Base-by-base conservation (phyloP, 2,888 invertebrate genomes). In the Melanotus villosus region DNA sequence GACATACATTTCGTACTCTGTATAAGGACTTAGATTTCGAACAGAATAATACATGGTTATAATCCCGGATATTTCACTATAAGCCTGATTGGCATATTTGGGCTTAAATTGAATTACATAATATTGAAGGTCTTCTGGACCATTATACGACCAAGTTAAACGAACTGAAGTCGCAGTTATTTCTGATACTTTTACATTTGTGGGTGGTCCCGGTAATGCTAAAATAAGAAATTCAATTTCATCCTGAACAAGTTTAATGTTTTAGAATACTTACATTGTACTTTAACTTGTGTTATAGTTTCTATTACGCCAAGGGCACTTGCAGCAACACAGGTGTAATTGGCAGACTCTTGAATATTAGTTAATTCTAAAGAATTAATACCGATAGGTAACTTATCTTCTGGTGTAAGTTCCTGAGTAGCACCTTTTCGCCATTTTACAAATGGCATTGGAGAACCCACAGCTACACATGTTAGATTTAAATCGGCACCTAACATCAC, bases 41-140 rank as follows among this genome's bases (percentile, higher is more conserved):
- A 98, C 94, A 38, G 94, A 93, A 86, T 97, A 96, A 86, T 95
- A 96, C 89, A 94, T 94, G 47, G 96, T 94, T 80, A 95, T 95
- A 79, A 97, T 95, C 65, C 97, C 96, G 69, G 94, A 94, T 81
- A 97, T 96, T 85, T 97, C 97, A 80, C 94, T 93, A 87, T 92
- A 97, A 47, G 96, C 95, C 88, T 95, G 90, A 85, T 95, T 94
- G 62, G 96, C 95, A 85, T 93, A 94, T 88, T 96, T 97, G 47
- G 96, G 96, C 84, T 97, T 97, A 89, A 97, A 98, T 85, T 97
- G 96, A 80, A 99, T 95, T 76, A 97, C 95, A 86, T 97, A 99
- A 84, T 97, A 97, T 80, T 93, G 93, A n/a, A 97, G 90, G 79
- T 97, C 96, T 80, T 95, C 94, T 0, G 93, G 90, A 10, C 93